Conservation (phyloP, 2,797 vertebrate species). For the Momotus momota region DNA sequence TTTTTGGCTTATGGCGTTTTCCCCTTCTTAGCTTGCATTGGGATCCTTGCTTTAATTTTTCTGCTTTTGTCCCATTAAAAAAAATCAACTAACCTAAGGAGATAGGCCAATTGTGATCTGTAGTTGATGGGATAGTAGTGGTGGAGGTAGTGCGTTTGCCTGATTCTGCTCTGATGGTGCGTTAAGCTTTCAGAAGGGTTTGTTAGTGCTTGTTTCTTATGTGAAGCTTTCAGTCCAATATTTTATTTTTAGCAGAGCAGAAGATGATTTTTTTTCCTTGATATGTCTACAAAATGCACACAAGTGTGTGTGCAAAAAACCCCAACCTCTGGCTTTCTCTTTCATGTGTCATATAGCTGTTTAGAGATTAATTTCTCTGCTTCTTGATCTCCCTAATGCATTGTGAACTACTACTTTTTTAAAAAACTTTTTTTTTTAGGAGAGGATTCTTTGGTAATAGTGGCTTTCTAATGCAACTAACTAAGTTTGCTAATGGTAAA, state of each 20-base stretch:
- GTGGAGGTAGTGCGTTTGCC: neutral
- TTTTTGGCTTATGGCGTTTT: neutral
- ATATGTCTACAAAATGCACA: neutral
- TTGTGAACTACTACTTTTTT: neutral
- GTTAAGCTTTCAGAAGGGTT: neutral
- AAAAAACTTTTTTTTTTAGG: neutral
- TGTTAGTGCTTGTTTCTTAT: neutral
- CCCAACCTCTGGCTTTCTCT: neutral
- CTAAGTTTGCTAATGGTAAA: neutral
- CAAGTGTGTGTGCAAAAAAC: accelerated
- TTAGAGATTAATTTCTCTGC: neutral
- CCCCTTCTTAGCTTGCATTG: neutral
- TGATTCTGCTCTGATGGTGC: neutral
- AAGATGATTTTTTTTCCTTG: neutral
- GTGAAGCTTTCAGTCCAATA: neutral
- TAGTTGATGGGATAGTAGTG: neutral
- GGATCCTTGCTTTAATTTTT: conserved; percentile 47
- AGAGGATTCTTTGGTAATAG: neutral
- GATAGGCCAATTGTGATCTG: neutral
- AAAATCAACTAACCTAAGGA: conserved; percentile 36
- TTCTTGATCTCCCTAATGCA: neutral
- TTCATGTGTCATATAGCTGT: neutral
- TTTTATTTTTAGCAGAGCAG: neutral
- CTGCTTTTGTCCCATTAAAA: conserved; percentile 28
- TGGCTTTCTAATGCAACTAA: neutral